A percentile compares a stretch with the other conserved stretches of the same genome.
phyloP scores from a whole-genome alignment of 2,113 vertebrate species.

The Nymphicus hollandicus region DNA sequence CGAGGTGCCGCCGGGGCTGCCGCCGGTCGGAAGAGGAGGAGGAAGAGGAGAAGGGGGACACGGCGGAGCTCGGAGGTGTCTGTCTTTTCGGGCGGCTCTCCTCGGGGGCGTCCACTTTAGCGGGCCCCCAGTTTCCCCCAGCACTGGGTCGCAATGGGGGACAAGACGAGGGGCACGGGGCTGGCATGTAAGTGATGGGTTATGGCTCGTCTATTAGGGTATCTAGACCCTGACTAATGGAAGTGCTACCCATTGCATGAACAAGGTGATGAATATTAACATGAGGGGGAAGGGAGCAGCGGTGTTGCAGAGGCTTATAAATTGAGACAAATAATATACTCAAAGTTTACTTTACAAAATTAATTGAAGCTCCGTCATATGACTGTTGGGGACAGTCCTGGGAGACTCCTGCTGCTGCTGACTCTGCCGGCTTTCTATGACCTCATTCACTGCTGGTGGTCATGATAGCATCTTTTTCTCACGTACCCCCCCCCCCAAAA shows the following conservation, averaged over 20 bases:
- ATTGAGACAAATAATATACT: not conserved
- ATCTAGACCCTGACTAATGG: not conserved
- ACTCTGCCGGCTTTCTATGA: not conserved
- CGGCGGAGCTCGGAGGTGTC: not conserved
- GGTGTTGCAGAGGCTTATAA: not conserved
- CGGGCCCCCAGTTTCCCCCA: not conserved
- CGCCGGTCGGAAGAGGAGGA: no score
- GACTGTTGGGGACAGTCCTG: not conserved
- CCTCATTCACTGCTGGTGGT: not conserved
- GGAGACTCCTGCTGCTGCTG: not conserved
- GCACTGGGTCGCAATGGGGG: no score
- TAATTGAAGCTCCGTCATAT: not conserved
- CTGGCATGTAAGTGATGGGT: rapidly evolving
- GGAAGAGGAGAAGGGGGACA: not conserved
- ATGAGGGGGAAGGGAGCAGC: not conserved
- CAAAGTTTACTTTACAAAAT: not conserved
- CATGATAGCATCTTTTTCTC: not conserved
- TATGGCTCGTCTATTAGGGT: not conserved
- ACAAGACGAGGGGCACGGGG: not conserved
- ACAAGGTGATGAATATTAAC: not conserved
- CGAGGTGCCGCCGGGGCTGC: not conserved
- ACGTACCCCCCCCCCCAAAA: no score
- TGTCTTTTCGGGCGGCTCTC: not conserved
- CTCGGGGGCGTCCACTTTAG: no score
- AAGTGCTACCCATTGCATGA: not conserved